Evolutionary conservation across 2,797 vertebrate species (phyloP).

Genomic region (Adelosebastes latens): DNA sequence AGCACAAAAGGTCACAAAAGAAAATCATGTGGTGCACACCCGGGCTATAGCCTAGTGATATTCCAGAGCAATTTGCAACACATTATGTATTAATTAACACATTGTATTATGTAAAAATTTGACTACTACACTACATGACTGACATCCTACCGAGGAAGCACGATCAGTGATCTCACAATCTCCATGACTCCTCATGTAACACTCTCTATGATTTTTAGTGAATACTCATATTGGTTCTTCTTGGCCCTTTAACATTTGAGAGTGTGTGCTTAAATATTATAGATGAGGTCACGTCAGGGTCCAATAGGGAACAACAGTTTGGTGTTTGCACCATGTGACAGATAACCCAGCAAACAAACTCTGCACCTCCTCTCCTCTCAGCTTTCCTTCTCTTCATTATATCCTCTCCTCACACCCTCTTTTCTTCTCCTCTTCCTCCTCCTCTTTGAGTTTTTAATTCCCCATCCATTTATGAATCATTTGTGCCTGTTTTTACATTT

Average conservation of each 20-base stretch:
- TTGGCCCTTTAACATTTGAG: not conserved
- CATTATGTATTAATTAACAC: too few species aligned
- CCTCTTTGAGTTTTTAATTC: not conserved
- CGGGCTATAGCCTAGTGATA: not conserved
- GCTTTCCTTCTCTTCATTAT: not conserved
- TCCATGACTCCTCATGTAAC: not conserved
- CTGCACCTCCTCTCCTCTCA: not conserved
- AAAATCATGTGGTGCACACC: not conserved
- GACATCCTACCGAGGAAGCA: not conserved
- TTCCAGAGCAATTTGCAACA: not conserved
- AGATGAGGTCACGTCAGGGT: constrained; percentile 25
- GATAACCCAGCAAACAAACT: constrained; percentile 28
- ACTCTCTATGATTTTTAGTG: not conserved
- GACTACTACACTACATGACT: not conserved
- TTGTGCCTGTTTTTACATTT: not conserved
- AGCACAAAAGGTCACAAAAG: not conserved
- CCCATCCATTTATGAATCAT: not conserved
- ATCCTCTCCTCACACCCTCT: not conserved
- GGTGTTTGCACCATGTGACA: constrained; percentile 50
- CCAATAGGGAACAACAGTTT: constrained; percentile 15
- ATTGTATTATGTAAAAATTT: not conserved
- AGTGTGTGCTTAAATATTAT: constrained; percentile 14
- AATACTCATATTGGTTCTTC: not conserved
- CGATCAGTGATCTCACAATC: not conserved
- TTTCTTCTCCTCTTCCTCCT: not conserved